Base-by-base conservation (phyloP, 2,797 vertebrate species). In the Microctenopoma steveboyesi region DNA sequence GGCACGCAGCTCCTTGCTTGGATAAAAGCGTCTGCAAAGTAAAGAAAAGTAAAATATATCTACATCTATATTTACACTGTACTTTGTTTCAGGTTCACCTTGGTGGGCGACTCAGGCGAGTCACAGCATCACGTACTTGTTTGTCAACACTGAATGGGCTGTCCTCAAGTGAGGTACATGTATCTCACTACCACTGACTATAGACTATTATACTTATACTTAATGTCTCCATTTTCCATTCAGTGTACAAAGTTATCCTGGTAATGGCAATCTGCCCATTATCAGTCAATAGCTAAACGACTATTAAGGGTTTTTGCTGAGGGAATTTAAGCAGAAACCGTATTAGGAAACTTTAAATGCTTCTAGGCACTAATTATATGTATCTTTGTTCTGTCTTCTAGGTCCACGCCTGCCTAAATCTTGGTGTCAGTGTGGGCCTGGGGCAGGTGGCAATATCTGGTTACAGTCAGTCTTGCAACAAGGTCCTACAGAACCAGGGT, bases 111-210 rank as follows among this genome's bases (percentile, higher is more conserved):
- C 33, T 47, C 46, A 70, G 40, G n/a, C 58, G 69, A 27, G 9
- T 83, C 43, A 60, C 73, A 12, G 54, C 81, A 22, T 16, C 54
- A 43, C 63, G 73, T 4, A 67, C 53, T 27, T 83, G 81, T 59
- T 50, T 79, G 65, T 59, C 73, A 22, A 46, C 7, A 2, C 50
- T 83, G 76, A 79, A 71, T 14, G 58, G 42, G 5, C 11, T 74
- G 28, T 45, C 73, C 3, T n/a, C 25, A 9, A 4, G 5, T 1
- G 0, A 55, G 63, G 74, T 76, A 62, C 22, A 35, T 42, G 4
- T 7, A 33, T 2, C 10, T 11, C 52, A 42, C 25, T 33, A 4
- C 30, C 51, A 49, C 6, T 2, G 0, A 18, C 27, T 54, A 28
- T 7, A 53, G 7, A 18, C 7, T 18, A 2, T n/a, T 14, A 3